A percentile compares a stretch with the other conserved stretches of the same genome.
These are phyloP conservation scores for Cryptocephalus primarius DNA, from an alignment of 2,888 invertebrate genomes.

Conservation along the genomic window DNA sequence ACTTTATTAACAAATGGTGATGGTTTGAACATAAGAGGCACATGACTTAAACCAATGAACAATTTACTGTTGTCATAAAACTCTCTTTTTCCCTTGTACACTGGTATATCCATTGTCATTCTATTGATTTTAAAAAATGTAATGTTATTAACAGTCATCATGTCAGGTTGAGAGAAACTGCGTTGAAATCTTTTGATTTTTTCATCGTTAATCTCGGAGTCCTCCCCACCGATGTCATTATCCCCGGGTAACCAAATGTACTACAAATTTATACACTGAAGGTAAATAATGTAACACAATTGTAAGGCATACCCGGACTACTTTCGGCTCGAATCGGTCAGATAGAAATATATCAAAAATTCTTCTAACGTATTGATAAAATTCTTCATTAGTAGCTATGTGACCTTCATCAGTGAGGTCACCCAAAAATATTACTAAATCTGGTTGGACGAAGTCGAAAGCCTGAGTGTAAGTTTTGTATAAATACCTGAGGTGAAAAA, in stretches of 20 bases:
- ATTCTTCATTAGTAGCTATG: conserved; percentile 56
- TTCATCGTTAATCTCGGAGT: conserved; percentile 51
- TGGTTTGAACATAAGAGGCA: conserved; percentile 50
- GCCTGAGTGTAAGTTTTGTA: conserved; percentile 67
- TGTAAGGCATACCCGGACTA: too few relatives aligned
- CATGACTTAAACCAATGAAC: conserved; percentile 62
- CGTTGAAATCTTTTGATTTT: conserved; percentile 64
- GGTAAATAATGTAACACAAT: not conserved
- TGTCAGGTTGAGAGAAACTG: conserved; percentile 60
- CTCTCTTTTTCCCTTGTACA: conserved; percentile 37
- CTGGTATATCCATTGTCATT: conserved; percentile 53
- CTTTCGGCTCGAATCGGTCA: too few relatives aligned
- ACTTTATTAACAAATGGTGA: conserved; percentile 44
- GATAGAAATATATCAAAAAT: conserved; percentile 54
- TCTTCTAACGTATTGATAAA: conserved; percentile 61
- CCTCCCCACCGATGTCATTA: conserved; percentile 96
- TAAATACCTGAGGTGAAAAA: conserved; percentile 55
- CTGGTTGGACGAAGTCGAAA: conserved; percentile 59
- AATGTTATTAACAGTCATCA: conserved; percentile 49
- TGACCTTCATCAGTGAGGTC: conserved; percentile 95
- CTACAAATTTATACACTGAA: conserved; percentile 33
- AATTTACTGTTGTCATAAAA: conserved; percentile 37
- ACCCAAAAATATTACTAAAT: conserved; percentile 82
- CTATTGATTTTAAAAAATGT: conserved; percentile 67
- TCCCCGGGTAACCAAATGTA: conserved; percentile 87